Conservation (phyloP, 2,888 invertebrate genomes). For the Limnephilus rhombicus region DNA sequence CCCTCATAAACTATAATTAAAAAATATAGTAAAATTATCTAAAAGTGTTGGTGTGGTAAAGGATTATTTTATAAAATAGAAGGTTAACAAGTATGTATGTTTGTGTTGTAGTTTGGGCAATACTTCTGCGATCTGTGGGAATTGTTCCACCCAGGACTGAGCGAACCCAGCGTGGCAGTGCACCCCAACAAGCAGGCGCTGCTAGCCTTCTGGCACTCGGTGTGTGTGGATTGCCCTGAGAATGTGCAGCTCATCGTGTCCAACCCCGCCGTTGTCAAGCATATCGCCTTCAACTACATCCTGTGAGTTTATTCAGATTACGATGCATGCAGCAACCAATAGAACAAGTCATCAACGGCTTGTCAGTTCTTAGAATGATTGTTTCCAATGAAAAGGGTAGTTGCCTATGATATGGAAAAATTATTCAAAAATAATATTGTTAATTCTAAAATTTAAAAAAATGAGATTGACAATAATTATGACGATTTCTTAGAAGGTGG, state of each 20-base stretch:
- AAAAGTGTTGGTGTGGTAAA: not conserved
- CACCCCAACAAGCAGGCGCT: conserved; percentile 97
- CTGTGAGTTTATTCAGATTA: conserved; percentile 81
- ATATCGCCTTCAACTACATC: conserved; percentile 97
- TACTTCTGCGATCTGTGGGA: conserved; percentile 96
- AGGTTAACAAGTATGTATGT: conserved; percentile 31
- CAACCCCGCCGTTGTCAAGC: conserved; percentile 92
- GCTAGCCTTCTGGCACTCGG: conserved; percentile 95
- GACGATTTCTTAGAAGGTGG: no score
- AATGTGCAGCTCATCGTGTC: conserved; percentile 92
- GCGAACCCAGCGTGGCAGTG: conserved; percentile 95
- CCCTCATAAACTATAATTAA: no score
- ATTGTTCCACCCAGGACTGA: conserved; percentile 94
- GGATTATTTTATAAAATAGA: conserved; percentile 47
- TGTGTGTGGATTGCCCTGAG: conserved; percentile 94
- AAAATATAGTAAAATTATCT: no score
- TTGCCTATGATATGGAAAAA: no score
- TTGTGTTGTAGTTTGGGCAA: conserved; percentile 87
- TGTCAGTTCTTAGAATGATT: no score
- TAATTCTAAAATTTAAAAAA: no score
- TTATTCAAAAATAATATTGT: no score
- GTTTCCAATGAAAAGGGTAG: no score
- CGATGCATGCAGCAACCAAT: not conserved
- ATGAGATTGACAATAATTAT: no score
- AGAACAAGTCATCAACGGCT: no score